Evolutionary conservation across 1,140 invertebrate species (phyloP), one percentile per base, ranked within the genome.

Genomic region (Wiebesia pumilae): DNA sequence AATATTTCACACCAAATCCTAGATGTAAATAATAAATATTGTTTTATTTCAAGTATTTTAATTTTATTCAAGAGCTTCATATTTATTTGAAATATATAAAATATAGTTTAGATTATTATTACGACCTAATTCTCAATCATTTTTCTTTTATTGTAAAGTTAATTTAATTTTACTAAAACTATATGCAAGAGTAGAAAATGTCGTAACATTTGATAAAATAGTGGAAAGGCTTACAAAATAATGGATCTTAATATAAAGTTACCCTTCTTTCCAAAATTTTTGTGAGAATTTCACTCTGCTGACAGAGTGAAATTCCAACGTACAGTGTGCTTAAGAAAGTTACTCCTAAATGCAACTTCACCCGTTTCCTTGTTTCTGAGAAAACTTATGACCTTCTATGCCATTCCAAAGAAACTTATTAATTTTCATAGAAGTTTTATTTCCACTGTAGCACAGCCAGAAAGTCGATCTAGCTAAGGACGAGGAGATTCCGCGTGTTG

Each of bases 351-450:
- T 92, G 91, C 88, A 89, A 89, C 89, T 86, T 65, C 73, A 67
- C 77, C 80, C 65, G 40, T 75, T 62, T 85, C 89, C 89, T 90
- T 91, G 89, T 92, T 92, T 91, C 91, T 89, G 78, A 75, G 87
- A 83, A 86, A 92, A 93, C 91, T 93, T 92, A 92, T 88, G 91
- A 91, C 87, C 71, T 16, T 9, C 38, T 27, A 33, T 16, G n/a
- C 40, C 30, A 30, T 54, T 69, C 87, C 86, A 81, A 75, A 90
- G 90, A 89, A 92, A 93, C 91, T 93, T 93, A 93, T 93, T 93
- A 93, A 93, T 92, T 93, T 92, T 92, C 90, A 91, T 91, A 91
- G 87, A 91, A 92, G 91, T 92, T 93, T 93, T 92, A 92, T 92
- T 93, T 90, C 67, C 88, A 87, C 85, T 87, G 78, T 83, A 65